Base-by-base conservation (phyloP, 2,113 vertebrate species). In the Chionomys nivalis region DNA sequence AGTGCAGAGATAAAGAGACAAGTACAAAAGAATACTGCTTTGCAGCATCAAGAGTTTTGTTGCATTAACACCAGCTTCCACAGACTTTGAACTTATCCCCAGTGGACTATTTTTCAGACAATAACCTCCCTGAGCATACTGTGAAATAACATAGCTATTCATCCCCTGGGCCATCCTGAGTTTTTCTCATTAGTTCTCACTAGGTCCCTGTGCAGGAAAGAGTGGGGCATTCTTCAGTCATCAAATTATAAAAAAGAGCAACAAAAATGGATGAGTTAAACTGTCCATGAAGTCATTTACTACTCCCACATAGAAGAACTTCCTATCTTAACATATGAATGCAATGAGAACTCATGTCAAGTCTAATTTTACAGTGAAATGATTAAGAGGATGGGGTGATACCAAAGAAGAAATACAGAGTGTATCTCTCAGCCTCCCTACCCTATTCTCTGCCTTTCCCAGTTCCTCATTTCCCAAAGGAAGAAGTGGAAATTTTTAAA, bases 71-170 rank as follows among this genome's bases (percentile, higher is more conserved):
- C 75, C 73, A 91, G 90, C 92, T 85, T 96, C 55, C 49, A 52
- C 3, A 78, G 77, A 75, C 73, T 97, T 94, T 95, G 66, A 97
- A 90, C 72, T 92, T 93, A 89, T 94, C 52, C 93, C 77, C 90
- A 89, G 0, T 63, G 88, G 89, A 26, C 86, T 89, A 42, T 93
- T 95, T 95, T 97, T 91, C 95, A 94, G 79, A 90, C 87, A 95
- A 87, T 87, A 94, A 96, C 31, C 31, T 93, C 65, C 68, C 89
- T 94, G 63, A n/a, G 3, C 36, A 6, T 93, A 52, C 76, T 92
- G 70, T 95, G 81, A 94, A 86, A 94, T 88, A 79, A 39, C 90
- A 87, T 75, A 87, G 66, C 63, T 55, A 92, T 87, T 55, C 12
- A 68, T 87, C 68, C 73, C 90, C 7, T 93, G 82, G 21, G 82